Conservation (phyloP, 2,888 invertebrate genomes). For the Microctonus hyperodae region DNA sequence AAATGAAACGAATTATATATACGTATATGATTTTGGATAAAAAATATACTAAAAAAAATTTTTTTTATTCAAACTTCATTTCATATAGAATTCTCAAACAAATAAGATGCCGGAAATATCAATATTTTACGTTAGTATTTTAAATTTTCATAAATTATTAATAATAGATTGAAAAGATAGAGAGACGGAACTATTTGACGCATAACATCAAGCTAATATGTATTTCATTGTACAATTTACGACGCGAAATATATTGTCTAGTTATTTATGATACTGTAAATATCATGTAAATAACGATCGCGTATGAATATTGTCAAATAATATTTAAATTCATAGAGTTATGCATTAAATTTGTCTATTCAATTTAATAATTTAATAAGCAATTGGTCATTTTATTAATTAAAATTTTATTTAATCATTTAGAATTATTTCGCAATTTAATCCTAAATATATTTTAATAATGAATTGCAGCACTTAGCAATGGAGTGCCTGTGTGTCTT, state of each 20-base stretch:
- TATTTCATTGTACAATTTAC: slow-evolving; percentile 6
- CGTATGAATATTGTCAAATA: slow-evolving; percentile 33
- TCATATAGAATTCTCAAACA: not conserved
- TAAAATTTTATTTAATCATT: not conserved
- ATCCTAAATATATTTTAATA: not conserved
- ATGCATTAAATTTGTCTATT: slow-evolving; percentile 27
- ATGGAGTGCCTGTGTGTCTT: not conserved
- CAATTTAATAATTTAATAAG: slow-evolving; percentile 3
- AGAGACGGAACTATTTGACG: not conserved
- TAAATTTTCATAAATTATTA: not conserved
- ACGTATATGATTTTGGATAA: not conserved
- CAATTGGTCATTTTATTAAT: not conserved
- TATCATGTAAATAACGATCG: slow-evolving; percentile 47
- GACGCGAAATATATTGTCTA: slow-evolving; percentile 30
- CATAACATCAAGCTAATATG: not conserved
- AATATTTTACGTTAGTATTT: not conserved
- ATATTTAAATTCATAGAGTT: slow-evolving; percentile 34
- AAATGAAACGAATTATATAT: not conserved
- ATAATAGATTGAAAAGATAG: not conserved
- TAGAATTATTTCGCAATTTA: not conserved
- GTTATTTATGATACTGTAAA: slow-evolving; percentile 44
- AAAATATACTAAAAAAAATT: not conserved
- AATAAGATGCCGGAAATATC: not conserved
- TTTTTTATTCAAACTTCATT: not conserved
- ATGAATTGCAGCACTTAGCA: not conserved